A percentile compares a stretch with the other conserved stretches of the same genome.
phyloP scores from a whole-genome alignment of 2,113 vertebrate species.

The Protomyctophum bolini region DNA sequence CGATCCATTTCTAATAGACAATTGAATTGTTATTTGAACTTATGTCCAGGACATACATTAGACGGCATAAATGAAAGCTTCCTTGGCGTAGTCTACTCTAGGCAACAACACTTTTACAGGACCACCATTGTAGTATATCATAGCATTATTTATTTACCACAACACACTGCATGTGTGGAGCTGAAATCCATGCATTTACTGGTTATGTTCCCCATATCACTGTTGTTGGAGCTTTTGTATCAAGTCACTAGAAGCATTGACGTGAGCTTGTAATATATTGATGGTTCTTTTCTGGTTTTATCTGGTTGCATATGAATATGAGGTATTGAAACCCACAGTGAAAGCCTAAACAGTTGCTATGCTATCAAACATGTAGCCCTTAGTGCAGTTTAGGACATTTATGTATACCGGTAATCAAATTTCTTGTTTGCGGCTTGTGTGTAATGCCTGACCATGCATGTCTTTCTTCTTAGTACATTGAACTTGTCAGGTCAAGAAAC shows the following conservation, averaged over 20 bases:
- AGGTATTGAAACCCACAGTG: not conserved
- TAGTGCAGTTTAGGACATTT: not conserved
- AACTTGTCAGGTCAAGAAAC: too few relatives aligned
- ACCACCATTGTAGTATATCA: not conserved
- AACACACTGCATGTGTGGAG: not conserved
- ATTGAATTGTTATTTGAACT: conserved; percentile 56
- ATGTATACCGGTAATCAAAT: not conserved
- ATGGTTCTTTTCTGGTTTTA: too few relatives aligned
- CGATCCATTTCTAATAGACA: not conserved
- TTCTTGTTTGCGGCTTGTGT: conserved; percentile 1
- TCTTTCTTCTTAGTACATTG: not conserved
- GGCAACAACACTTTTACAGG: too few relatives aligned
- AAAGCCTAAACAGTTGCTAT: not conserved
- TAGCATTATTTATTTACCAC: not conserved
- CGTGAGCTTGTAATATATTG: not conserved
- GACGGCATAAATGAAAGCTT: conserved; percentile 49
- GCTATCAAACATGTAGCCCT: not conserved
- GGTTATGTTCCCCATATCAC: not conserved
- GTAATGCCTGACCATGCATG: not conserved
- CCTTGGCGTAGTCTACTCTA: too few relatives aligned
- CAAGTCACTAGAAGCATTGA: not conserved
- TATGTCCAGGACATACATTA: conserved; percentile 40
- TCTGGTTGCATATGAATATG: not conserved
- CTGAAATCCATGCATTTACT: not conserved
- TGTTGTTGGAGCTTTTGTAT: not conserved